Evolutionary conservation across 2,113 vertebrate genomes (phyloP), one percentile per base, ranked within the genome.

Genomic region (Tachysurus vachellii): DNA sequence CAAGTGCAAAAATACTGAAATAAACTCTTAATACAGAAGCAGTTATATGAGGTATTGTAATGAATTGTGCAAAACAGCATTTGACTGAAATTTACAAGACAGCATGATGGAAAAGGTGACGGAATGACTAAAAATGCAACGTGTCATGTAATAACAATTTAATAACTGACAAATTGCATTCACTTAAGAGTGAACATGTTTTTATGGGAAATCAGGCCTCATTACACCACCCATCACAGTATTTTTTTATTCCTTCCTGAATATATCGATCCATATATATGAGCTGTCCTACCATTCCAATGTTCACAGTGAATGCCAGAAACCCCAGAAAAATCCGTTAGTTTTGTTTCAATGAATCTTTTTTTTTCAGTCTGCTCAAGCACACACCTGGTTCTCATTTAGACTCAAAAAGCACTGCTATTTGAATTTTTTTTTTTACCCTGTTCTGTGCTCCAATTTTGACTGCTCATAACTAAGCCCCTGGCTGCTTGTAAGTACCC

Each of bases 341-440:
- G 8, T 42, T 36, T 59, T 57, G 14, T 80, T 59, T 57, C 31
- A 31, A 31, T 19, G 12, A 21, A 50, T 12, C 5, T 28, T 31
- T 68, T 80, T 54, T 42, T 83, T 31, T 13, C 1, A 50, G 16
- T 4, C 4, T 56, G 47, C 71, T 62, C 71, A 75, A 31, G 56
- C 31, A 31, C 80, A 59, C 86, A 87, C 86, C 85, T 86, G 85
- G 31, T 86, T 86, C 79, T 82, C 85, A 81, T 86, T 73, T 61
- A 73, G 53, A 47, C 53, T 19, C 42, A 26, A 86, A 64, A 79
- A 75, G 70, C 71, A 57, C 54, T 59, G 83, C 53, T 19, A 28
- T 80, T 86, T 36, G 36, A 36, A n/a, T n/a, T n/a, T 36, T 36
- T 36, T 36, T 36, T 36, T 36, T 36, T 70, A 57, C 62, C 17